These are phyloP conservation scores for Fabriciana adippe DNA, from an alignment of 2,888 invertebrate species.

Conservation along the genomic window DNA sequence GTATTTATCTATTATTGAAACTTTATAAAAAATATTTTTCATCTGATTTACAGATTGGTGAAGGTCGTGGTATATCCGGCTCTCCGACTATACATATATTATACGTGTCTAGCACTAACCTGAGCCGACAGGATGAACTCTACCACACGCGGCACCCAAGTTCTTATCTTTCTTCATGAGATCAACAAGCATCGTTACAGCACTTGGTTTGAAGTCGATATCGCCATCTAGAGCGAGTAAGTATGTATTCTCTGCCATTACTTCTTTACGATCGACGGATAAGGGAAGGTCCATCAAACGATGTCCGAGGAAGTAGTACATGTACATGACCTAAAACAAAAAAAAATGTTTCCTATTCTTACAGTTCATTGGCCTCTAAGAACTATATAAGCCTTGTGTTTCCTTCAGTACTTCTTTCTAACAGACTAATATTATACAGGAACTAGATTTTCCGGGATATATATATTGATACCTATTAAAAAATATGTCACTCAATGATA, in stretches of 20 bases:
- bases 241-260: constrained; percentile 91
- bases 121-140: constrained; percentile 93
- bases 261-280: constrained; percentile 82
- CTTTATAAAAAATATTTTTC: too few species aligned
- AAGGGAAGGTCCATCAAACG: constrained; percentile 87
- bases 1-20: too few species aligned
- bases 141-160: constrained; percentile 93
- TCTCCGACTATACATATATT: too few species aligned
- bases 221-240: constrained; percentile 93
- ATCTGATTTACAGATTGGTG: too few species aligned
- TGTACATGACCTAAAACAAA: constrained; percentile 89
- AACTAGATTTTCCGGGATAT: too few species aligned
- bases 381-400: too few species aligned
- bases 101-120: constrained; percentile 50
- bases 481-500: too few species aligned
- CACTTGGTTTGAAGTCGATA: constrained; percentile 92
- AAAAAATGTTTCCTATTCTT: neutral
- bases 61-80: too few species aligned
- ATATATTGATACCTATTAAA: too few species aligned
- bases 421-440: too few species aligned
- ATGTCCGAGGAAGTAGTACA: constrained; percentile 94
- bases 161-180: constrained; percentile 92
- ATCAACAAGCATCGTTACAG: constrained; percentile 90
- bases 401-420: too few species aligned
- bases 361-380: too few species aligned